Evolutionary conservation across 2,888 invertebrate species (phyloP).

Genomic region (Harpalus rufipes): DNA sequence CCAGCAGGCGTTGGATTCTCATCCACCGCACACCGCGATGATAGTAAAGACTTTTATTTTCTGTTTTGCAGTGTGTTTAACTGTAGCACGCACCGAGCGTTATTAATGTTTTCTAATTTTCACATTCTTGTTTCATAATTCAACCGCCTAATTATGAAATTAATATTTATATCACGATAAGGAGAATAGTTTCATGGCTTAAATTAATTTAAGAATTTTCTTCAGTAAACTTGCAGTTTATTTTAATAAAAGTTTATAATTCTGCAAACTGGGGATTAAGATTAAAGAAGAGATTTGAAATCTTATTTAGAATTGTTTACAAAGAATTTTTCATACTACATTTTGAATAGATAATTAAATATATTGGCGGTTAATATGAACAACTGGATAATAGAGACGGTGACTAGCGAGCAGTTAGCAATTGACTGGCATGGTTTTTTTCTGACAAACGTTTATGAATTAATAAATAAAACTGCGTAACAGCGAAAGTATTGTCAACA

Average conservation of each 20-base stretch:
- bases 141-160: slow-evolving; percentile 52
- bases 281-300: not conserved
- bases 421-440: too few relatives aligned
- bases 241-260: slow-evolving; percentile 40
- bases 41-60: slow-evolving; percentile 43
- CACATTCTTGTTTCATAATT: slow-evolving; percentile 62
- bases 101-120: slow-evolving; percentile 64
- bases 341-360: not conserved
- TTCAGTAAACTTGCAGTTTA: slow-evolving; percentile 23
- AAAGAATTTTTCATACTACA: not conserved
- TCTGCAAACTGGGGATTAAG: not conserved
- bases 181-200: slow-evolving; percentile 41
- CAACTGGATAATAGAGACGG: too few relatives aligned
- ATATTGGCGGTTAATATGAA: not conserved
- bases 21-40: not conserved
- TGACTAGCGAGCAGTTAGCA: too few relatives aligned
- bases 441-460: too few relatives aligned
- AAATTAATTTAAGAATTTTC: slow-evolving; percentile 41
- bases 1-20: not conserved
- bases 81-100: slow-evolving; percentile 41
- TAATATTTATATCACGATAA: slow-evolving; percentile 51
- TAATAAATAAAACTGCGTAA: too few relatives aligned
- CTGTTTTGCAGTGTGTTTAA: not conserved
- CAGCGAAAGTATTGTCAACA: too few relatives aligned
- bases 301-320: not conserved